Evolutionary conservation across 2,113 vertebrate genomes (phyloP), one percentile per base, ranked within the genome.

Genomic region (Cariama cristata): DNA sequence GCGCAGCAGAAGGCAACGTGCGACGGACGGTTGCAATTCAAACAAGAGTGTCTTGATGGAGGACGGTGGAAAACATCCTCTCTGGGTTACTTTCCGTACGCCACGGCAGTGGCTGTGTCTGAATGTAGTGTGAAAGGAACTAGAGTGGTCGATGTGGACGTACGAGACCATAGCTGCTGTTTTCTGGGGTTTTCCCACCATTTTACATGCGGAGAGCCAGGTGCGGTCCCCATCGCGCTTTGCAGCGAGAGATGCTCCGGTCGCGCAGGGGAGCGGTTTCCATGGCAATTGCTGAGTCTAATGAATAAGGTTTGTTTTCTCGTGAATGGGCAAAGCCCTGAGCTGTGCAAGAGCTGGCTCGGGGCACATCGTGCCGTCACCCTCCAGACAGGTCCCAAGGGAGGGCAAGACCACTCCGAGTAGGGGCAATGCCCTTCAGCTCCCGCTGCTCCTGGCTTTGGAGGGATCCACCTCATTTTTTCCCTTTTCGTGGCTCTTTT

Each of bases 1-100:
- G 28, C 4, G 1, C 64, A 30, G 72, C 30, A 62, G 47, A 40
- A 79, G 45, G 26, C 52, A n/a, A 18, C 4, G 2, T 23, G 4
- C 0, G 1, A 6, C 8, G n/a, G 44, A 6, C 8, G 2, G 18
- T 3, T n/a, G 55, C 16, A 6, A 22, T 63, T 49, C 8, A 22
- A 82, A 20, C 23, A 32, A 26, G 63, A 58, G 35, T 16, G 12
- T 35, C 20, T 28, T 27, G 52, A 30, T 45, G 69, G 45, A 49
- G 74, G 14, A 44, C 3, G 5, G 4, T 52, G 56, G 26, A 24
- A 55, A 56, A 56, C 49, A 12, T 49, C 67, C 32, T 23, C 8
- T 35, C 18, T 17, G 73, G 28, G 9, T 27, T 20, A 4, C 30
- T 30, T 73, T 18, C 50, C 2, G 0, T n/a, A 5, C 9, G 5